Conservation (phyloP, 2,113 vertebrate genomes). For the Scolopax mira region DNA sequence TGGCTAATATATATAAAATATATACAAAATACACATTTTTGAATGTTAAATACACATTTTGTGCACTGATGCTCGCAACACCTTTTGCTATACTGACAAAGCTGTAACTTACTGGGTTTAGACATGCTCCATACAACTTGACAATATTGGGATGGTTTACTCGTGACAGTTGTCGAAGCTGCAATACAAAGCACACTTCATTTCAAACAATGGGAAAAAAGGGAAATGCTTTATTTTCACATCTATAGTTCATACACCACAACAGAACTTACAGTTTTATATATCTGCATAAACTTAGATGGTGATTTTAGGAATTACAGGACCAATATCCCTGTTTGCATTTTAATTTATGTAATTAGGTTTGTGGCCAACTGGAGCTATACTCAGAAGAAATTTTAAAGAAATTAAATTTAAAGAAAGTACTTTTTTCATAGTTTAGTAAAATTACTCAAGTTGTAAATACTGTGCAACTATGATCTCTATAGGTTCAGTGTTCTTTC, state of each 20-base stretch:
- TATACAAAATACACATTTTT: not conserved
- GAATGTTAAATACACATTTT: not conserved
- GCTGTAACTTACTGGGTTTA: conserved; percentile 88
- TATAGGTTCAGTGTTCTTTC: not conserved
- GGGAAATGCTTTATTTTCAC: not conserved
- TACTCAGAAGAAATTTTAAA: not conserved
- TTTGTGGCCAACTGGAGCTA: not conserved
- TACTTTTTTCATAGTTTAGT: not conserved
- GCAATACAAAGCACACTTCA: conserved; percentile 56
- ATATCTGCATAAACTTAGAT: not conserved
- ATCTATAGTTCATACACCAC: not conserved
- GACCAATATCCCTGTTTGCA: not conserved
- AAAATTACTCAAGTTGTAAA: not conserved
- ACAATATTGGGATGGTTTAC: conserved; percentile 98
- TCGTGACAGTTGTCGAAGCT: conserved; percentile 96
- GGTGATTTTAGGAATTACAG: not conserved
- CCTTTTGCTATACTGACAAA: not conserved
- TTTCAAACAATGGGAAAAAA: conserved; percentile 9
- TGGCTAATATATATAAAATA: not conserved
- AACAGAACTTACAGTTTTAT: not conserved
- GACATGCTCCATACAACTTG: conserved; percentile 96
- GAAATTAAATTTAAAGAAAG: not conserved
- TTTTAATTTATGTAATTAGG: not conserved
- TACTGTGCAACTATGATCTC: not conserved
- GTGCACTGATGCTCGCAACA: not conserved